Conservation (phyloP, 2,113 vertebrate species). For the Oostethus manadensis region DNA sequence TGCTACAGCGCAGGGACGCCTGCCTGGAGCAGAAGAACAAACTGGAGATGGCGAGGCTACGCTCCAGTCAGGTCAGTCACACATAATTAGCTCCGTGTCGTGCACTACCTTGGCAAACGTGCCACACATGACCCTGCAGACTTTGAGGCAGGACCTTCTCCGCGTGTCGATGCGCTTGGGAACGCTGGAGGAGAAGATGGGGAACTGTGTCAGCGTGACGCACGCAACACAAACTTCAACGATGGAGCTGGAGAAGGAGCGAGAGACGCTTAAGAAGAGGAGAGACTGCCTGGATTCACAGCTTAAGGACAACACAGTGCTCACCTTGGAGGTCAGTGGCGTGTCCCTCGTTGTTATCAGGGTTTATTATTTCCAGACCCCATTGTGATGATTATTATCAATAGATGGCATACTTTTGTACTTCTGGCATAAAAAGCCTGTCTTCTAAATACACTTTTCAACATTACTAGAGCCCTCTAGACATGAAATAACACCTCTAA, state of each 20-base stretch:
- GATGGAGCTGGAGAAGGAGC: slow-evolving; percentile 74
- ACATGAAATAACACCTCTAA: too few relatives aligned
- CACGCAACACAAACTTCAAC: slow-evolving; percentile 38
- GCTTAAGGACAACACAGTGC: slow-evolving; percentile 74
- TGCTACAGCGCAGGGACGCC: slow-evolving; percentile 76
- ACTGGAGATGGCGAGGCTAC: slow-evolving; percentile 81
- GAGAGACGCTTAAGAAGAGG: slow-evolving; percentile 69
- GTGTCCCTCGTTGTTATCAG: too few relatives aligned
- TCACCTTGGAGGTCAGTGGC: slow-evolving; percentile 77
- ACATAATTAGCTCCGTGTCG: not conserved
- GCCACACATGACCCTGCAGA: slow-evolving; percentile 55
- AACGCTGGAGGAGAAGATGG: slow-evolving; percentile 77
- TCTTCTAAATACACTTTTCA: too few relatives aligned
- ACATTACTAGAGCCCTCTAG: too few relatives aligned
- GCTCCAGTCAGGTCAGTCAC: slow-evolving; percentile 78
- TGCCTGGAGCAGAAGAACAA: slow-evolving; percentile 77
- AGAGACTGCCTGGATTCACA: slow-evolving; percentile 76
- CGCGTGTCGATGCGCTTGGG: slow-evolving; percentile 74
- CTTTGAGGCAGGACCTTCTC: slow-evolving; percentile 77
- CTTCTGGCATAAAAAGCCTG: too few relatives aligned
- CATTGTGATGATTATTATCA: too few relatives aligned
- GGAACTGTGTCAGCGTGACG: slow-evolving; percentile 32
- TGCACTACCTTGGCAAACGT: not conserved
- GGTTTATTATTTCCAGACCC: too few relatives aligned
- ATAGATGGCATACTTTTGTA: too few relatives aligned